Conservation (phyloP, 1,140 invertebrate genomes). For the Phortica variegata region DNA sequence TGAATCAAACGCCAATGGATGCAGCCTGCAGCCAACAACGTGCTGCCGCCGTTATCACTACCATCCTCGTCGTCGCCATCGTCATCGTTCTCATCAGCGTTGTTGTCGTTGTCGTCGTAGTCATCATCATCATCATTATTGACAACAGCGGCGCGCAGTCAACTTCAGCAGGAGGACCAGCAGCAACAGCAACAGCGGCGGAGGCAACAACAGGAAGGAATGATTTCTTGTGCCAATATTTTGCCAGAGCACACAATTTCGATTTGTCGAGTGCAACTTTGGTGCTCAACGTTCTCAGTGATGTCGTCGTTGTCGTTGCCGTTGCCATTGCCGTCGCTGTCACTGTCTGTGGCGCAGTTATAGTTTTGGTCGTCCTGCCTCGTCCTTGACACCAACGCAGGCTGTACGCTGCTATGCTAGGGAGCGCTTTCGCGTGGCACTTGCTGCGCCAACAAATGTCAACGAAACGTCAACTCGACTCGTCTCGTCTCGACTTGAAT, state of each 20-base stretch:
- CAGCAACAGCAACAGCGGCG: slow-evolving; percentile 5
- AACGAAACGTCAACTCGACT: slow-evolving; percentile 23
- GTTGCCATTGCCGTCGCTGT: slow-evolving; percentile 39
- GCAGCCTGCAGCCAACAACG: too few relatives aligned
- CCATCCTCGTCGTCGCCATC: too few relatives aligned
- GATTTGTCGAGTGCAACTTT: slow-evolving; percentile 57
- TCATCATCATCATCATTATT: slow-evolving; percentile 29
- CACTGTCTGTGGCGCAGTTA: slow-evolving; percentile 23
- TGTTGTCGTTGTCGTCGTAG: too few relatives aligned
- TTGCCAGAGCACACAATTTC: slow-evolving; percentile 57
- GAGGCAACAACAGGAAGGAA: slow-evolving; percentile 50
- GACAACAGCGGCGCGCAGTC: slow-evolving; percentile 42
- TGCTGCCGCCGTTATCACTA: too few relatives aligned
- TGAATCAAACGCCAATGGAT: slow-evolving; percentile 21
- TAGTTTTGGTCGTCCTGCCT: slow-evolving; percentile 26
- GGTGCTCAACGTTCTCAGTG: slow-evolving; percentile 53
- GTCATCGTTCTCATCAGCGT: too few relatives aligned
- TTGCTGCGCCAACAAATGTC: slow-evolving; percentile 34
- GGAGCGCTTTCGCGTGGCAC: slow-evolving; percentile 18
- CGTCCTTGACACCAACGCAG: slow-evolving; percentile 46
- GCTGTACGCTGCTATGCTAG: slow-evolving; percentile 17
- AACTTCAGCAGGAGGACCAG: slow-evolving; percentile 13
- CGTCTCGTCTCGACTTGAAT: too few relatives aligned
- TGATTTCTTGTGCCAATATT: slow-evolving; percentile 58
- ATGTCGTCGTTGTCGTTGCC: background rate